Percentiles rank a stretch among this genome's conserved stretches.
Evolutionary conservation across 2,888 invertebrate genomes (phyloP).

Genomic region (Agonum fuliginosum): DNA sequence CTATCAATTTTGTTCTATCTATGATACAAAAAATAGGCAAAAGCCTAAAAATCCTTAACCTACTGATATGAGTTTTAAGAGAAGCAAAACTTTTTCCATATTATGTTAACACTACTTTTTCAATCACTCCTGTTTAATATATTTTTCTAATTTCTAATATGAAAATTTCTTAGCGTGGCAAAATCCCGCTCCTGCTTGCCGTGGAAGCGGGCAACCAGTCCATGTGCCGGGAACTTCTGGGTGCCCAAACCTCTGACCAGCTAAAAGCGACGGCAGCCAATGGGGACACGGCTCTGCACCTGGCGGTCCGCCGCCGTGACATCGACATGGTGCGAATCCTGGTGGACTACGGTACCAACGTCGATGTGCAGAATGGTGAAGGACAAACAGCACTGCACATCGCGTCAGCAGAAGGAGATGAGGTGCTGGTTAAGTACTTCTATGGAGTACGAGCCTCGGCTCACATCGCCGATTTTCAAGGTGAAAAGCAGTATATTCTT

Average conservation of each 20-base stretch:
- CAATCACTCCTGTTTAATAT: background rate
- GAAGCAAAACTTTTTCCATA: too few relatives aligned
- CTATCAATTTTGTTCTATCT: too few relatives aligned
- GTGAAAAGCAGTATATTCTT: conserved; percentile 69
- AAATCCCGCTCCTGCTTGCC: conserved; percentile 94
- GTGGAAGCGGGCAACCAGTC: conserved; percentile 97
- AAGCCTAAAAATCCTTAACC: too few relatives aligned
- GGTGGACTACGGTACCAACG: conserved; percentile 93
- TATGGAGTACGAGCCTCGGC: conserved; percentile 96
- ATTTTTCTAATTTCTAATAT: background rate
- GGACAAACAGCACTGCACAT: conserved; percentile 97
- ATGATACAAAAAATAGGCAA: too few relatives aligned
- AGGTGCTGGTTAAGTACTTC: conserved; percentile 94
- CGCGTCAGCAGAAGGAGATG: conserved; percentile 96
- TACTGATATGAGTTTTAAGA: too few relatives aligned
- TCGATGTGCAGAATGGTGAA: conserved; percentile 94
- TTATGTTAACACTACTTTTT: background rate
- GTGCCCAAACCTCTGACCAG: conserved; percentile 91
- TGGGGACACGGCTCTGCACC: conserved; percentile 95
- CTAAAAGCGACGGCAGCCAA: conserved; percentile 87
- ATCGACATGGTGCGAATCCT: conserved; percentile 94
- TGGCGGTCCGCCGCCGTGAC: conserved; percentile 94
- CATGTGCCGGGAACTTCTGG: conserved; percentile 94
- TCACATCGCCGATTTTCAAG: conserved; percentile 94
- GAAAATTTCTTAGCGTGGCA: conserved; percentile 85